A percentile compares a stretch with the other conserved stretches of the same genome.
These are phyloP conservation scores for Ornithoptera priamus DNA, from an alignment of 2,888 invertebrate genomes.

Conservation along the genomic window DNA sequence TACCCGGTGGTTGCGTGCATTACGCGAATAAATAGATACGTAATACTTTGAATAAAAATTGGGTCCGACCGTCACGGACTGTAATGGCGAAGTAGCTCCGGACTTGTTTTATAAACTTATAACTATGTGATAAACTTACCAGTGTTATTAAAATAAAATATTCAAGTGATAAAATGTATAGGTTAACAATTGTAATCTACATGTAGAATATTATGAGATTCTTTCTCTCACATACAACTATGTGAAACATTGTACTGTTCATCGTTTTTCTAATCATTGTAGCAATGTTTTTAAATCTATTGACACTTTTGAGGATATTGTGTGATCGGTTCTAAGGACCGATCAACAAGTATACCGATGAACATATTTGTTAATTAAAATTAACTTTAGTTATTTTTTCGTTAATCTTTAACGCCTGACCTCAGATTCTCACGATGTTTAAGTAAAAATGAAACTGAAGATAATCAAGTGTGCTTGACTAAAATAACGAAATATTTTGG, in stretches of 20 bases:
- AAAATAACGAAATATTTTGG: too few relatives aligned
- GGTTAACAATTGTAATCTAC: not conserved
- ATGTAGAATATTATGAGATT: not conserved
- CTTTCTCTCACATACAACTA: not conserved
- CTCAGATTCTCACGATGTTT: not conserved
- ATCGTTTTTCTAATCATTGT: not conserved
- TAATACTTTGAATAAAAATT: slow-evolving; percentile 2
- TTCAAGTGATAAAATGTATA: not conserved
- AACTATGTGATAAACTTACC: not conserved
- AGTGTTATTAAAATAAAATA: not conserved
- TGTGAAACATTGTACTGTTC: slow-evolving; percentile 1
- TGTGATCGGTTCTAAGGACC: not conserved
- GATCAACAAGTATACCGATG: too few relatives aligned
- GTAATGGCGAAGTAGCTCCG: not conserved
- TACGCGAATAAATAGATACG: not conserved
- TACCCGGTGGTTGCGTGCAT: not conserved
- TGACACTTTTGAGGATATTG: not conserved
- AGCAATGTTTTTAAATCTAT: not conserved
- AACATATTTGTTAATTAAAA: too few relatives aligned
- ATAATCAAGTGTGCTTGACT: too few relatives aligned
- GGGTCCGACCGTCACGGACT: not conserved
- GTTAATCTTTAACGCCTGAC: not conserved
- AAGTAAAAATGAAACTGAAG: too few relatives aligned
- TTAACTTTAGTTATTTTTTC: too few relatives aligned
- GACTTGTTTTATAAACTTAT: slow-evolving; percentile 1